Evolutionary conservation across 2,113 vertebrate genomes (phyloP).

Genomic region (Cheilinus undulatus): DNA sequence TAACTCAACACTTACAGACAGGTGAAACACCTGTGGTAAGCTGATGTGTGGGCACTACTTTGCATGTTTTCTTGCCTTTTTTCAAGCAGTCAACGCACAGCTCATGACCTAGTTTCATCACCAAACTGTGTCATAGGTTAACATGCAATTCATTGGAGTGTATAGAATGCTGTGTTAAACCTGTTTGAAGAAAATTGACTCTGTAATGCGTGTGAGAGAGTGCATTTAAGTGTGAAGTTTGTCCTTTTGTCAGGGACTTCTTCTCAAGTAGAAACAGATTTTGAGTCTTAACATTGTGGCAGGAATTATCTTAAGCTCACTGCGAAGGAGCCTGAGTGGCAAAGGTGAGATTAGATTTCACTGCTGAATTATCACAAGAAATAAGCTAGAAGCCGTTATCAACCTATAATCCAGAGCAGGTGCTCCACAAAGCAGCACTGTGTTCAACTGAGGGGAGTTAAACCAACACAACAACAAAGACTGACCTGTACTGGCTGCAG

Average conservation of each 20-base stretch:
- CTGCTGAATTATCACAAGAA: slow-evolving; percentile 44
- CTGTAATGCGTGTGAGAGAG: fast-evolving
- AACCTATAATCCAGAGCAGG: slow-evolving; percentile 67
- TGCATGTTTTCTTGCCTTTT: slow-evolving; percentile 1
- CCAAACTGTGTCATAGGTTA: slow-evolving; percentile 42
- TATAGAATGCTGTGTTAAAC: neutral
- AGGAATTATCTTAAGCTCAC: neutral
- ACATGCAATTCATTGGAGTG: neutral
- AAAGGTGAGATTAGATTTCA: slow-evolving; percentile 42
- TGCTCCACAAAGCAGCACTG: slow-evolving; percentile 49
- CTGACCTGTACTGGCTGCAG: slow-evolving; percentile 28
- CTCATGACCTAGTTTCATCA: slow-evolving; percentile 27
- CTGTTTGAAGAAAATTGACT: neutral
- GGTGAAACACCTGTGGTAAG: slow-evolving; percentile 23
- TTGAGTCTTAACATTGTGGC: neutral
- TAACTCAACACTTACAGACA: slow-evolving; percentile 25
- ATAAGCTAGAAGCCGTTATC: slow-evolving; percentile 46
- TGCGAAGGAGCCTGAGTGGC: slow-evolving; percentile 4
- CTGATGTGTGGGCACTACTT: neutral
- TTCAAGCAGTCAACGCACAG: neutral
- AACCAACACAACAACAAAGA: slow-evolving; percentile 63
- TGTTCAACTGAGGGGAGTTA: slow-evolving; percentile 39
- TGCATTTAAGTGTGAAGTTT: neutral
- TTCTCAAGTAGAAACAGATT: slow-evolving; percentile 36
- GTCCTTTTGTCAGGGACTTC: neutral